These are phyloP conservation scores for Scomber scombrus DNA, from an alignment of 2,113 vertebrate species.

Conservation along the genomic window DNA sequence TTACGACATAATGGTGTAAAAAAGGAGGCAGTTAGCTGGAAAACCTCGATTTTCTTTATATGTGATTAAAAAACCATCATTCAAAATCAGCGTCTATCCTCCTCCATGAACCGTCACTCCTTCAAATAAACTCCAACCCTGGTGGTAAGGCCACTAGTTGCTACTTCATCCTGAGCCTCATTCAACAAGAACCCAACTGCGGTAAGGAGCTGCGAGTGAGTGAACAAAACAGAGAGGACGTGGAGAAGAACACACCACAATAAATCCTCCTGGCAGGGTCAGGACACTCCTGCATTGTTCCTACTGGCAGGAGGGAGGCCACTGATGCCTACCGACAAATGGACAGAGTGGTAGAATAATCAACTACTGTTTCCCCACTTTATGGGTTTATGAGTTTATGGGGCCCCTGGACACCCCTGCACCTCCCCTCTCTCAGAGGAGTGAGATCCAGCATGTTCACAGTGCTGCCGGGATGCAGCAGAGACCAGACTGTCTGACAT, in stretches of 20 bases:
- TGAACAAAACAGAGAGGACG: conserved; percentile 61
- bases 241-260: conserved; percentile 59
- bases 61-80: conserved; percentile 1
- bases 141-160: conserved; percentile 54
- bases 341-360: conserved; percentile 74
- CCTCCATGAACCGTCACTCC: background rate
- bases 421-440: conserved; percentile 42
- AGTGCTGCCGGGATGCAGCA: conserved; percentile 26
- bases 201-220: conserved; percentile 43
- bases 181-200: conserved; percentile 38
- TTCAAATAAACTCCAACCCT: conserved; percentile 27
- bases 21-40: conserved; percentile 1
- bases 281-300: conserved; percentile 74
- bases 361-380: conserved; percentile 73
- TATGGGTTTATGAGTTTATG: conserved; percentile 73
- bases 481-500: background rate
- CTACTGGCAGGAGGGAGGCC: conserved; percentile 70
- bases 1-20: conserved; percentile 15
- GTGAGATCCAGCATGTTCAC: conserved; percentile 10
- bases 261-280: conserved; percentile 77
- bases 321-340: conserved; percentile 74
- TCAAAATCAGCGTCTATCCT: background rate
- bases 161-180: conserved; percentile 46
- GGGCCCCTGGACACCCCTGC: conserved; percentile 34
- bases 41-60: conserved; percentile 13